Conservation (phyloP, 2,888 invertebrate species). For the Zaprionus obscuricornis region DNA sequence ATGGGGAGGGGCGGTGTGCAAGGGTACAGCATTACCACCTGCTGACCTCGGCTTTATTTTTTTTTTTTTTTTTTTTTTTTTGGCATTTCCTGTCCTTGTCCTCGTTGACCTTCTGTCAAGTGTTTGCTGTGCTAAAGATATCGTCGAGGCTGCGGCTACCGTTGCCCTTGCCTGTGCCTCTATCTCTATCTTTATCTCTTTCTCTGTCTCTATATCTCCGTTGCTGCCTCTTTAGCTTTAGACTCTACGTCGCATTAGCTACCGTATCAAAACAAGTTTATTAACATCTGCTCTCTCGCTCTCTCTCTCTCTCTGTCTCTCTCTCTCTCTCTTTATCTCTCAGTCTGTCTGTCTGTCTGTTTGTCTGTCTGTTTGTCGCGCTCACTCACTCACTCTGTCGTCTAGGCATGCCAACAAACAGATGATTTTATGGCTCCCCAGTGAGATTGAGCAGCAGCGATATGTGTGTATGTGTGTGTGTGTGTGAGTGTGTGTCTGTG, state of each 20-base stretch:
- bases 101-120: conserved; percentile 64
- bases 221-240: neutral
- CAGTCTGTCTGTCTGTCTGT: neutral
- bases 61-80: conserved; percentile 18
- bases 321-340: no score
- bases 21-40: conserved; percentile 46
- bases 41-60: conserved; percentile 53
- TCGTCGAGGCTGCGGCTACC: conserved; percentile 17
- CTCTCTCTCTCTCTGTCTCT: neutral
- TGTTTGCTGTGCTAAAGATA: conserved; percentile 42
- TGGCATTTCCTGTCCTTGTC: conserved; percentile 51
- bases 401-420: no score
- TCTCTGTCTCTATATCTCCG: no score
- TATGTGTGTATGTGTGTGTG: conserved; percentile 28
- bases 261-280: conserved; percentile 70
- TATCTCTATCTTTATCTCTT: no score
- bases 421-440: conserved; percentile 28
- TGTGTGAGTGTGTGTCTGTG: no score
- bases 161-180: no score
- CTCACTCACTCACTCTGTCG: no score
- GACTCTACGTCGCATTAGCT: conserved; percentile 5
- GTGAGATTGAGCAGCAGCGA: conserved; percentile 4
- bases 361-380: neutral
- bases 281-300: conserved; percentile 48
- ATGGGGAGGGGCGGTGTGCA: no score